Base-by-base conservation (phyloP, 2,888 invertebrate species). In the Creontiades dilutus region DNA sequence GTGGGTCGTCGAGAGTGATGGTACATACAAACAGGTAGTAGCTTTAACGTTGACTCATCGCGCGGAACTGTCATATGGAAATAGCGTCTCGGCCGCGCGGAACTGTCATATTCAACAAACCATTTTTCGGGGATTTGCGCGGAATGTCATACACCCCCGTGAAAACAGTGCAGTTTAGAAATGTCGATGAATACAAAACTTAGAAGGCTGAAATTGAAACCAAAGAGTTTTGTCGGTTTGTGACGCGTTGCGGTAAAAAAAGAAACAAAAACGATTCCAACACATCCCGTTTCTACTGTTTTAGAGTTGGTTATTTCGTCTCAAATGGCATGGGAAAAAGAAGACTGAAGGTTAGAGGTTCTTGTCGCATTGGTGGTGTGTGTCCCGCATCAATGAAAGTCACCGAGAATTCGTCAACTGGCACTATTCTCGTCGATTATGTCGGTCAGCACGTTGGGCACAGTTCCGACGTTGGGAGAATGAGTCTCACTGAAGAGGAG, bases 161-260 rank as follows among this genome's bases (percentile, higher is more conserved):
- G n/a, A n/a, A n/a, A n/a, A 78, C 78, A 13, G 13, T 78, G 46
- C 28, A 78, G 28, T 78, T 78, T 27, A 16, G 16, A 78, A 78
- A 27, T 78, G 13, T 78, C 13, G 78, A 78, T 78, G 78, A 78
- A 78, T 78, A 19, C 78, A 46, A 28, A 16, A 46, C 14, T 78
- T 78, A 27, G 78, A 78, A 78, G 46, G 37, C 13, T 7, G 78
- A 78, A 78, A 78, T 27, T 19, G 78, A 78, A 78, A 78, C 78
- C 78, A 78, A 19, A 27, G 13, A 27, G 23, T 19, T n/a, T n/a
- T n/a, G n/a, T n/a, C n/a, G n/a, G n/a, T n/a, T n/a, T n/a, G n/a
- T n/a, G n/a, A n/a, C n/a, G 78, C 78, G 78, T 78, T 7, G 46
- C 46, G 78, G 78, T 37, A 78, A 78, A 78, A 78, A n/a, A n/a